A percentile compares a stretch with the other conserved stretches of the same genome.
These are phyloP conservation scores for Gila robusta DNA, from an alignment of 2,797 vertebrate genomes.

Conservation along the genomic window DNA sequence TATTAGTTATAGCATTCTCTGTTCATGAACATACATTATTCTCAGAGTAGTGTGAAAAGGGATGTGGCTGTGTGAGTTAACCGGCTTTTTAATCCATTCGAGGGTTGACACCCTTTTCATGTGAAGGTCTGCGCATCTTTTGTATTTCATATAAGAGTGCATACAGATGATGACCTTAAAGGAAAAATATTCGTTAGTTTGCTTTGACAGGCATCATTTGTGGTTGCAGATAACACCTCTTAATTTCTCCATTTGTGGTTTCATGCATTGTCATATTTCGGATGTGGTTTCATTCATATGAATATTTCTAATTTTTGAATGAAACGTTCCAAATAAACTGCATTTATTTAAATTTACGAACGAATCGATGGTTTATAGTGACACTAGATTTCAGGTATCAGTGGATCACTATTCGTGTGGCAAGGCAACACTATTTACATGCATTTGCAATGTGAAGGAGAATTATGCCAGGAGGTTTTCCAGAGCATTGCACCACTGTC, in stretches of 20 bases:
- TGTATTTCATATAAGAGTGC: background rate
- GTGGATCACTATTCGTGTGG: background rate
- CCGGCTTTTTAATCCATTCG: constrained; percentile 53
- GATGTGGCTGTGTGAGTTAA: background rate
- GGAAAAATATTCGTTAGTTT: background rate
- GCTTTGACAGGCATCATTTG: background rate
- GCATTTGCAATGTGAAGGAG: background rate
- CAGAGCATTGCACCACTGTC: background rate
- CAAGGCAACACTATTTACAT: background rate
- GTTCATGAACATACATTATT: background rate
- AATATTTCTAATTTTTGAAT: background rate
- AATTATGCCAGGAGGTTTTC: background rate
- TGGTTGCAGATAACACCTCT: background rate
- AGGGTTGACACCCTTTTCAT: constrained; percentile 51
- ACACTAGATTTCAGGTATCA: background rate
- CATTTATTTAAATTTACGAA: background rate
- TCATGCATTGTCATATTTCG: background rate
- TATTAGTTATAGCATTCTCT: accelerated
- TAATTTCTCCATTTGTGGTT: background rate
- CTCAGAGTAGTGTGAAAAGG: background rate
- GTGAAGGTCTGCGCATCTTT: constrained; percentile 25
- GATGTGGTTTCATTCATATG: background rate
- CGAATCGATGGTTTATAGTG: background rate
- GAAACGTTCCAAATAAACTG: background rate
- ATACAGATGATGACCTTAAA: background rate